These are phyloP conservation scores for Parelbella ahira DNA, from an alignment of 2,888 invertebrate species.

Conservation along the genomic window DNA sequence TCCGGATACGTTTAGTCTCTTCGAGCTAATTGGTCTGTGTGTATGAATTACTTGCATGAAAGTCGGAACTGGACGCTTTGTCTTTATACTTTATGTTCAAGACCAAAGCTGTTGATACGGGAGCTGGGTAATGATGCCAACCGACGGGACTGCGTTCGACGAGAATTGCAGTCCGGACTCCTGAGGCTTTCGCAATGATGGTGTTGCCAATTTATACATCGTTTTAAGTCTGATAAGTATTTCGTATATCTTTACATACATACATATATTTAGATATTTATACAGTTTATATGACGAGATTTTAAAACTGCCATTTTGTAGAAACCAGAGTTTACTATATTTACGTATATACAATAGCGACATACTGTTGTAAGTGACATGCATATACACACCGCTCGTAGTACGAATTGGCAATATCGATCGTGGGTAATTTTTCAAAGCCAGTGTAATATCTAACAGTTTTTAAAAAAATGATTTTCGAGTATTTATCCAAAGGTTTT, in stretches of 20 bases:
- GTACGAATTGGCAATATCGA: slow-evolving; percentile 21
- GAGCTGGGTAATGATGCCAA: too few species aligned
- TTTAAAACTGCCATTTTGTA: slow-evolving; percentile 17
- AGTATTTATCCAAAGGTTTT: slow-evolving; percentile 49
- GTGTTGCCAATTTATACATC: slow-evolving; percentile 22
- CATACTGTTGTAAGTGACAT: too few species aligned
- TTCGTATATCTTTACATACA: slow-evolving; percentile 4
- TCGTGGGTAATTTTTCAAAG: slow-evolving; percentile 10
- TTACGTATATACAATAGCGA: slow-evolving; percentile 5
- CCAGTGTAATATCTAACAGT: slow-evolving; percentile 14
- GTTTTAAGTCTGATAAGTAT: slow-evolving; percentile 1
- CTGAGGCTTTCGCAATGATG: slow-evolving; percentile 9
- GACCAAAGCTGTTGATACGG: slow-evolving; percentile 20
- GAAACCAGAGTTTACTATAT: slow-evolving; percentile 16
- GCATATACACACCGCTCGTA: too few species aligned
- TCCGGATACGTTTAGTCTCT: too few species aligned
- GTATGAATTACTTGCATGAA: slow-evolving; percentile 30
- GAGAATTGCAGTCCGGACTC: slow-evolving; percentile 1
- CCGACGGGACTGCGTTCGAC: too few species aligned
- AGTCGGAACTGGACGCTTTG: slow-evolving; percentile 29
- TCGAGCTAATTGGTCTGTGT: slow-evolving; percentile 8
- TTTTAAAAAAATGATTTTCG: slow-evolving; percentile 33
- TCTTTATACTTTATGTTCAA: slow-evolving; percentile 19
- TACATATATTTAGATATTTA: slow-evolving; percentile 20
- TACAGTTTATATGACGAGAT: slow-evolving; percentile 8